Conservation (phyloP, 2,888 invertebrate species). For the Cephus spinipes region DNA sequence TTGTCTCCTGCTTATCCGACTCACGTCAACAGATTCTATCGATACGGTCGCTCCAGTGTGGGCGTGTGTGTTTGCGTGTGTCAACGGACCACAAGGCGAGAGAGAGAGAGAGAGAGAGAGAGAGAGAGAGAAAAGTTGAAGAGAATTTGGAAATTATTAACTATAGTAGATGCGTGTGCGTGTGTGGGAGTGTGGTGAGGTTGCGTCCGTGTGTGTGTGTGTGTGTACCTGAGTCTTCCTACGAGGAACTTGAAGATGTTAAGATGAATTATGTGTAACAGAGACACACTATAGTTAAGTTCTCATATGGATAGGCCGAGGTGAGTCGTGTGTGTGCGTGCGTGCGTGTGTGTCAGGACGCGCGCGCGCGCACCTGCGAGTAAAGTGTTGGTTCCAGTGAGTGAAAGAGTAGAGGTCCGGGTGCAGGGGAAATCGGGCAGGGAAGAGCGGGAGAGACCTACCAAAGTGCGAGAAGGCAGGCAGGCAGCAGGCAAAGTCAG, state of each 20-base stretch:
- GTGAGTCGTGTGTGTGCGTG: no score
- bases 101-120: constrained; percentile 27
- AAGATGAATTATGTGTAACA: no score
- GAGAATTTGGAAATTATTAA: not conserved
- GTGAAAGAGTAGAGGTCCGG: not conserved
- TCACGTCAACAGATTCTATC: no score
- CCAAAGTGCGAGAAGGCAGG: not conserved
- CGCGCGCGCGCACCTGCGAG: no score
- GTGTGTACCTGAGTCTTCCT: no score
- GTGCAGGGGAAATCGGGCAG: not conserved
- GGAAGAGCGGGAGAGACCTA: constrained; percentile 19
- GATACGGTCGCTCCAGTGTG: not conserved
- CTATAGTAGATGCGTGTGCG: not conserved
- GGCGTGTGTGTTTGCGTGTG: constrained; percentile 14
- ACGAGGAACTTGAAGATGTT: no score
- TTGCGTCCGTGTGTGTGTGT: not conserved
- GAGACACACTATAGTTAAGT: no score
- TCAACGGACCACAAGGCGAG: constrained; percentile 16
- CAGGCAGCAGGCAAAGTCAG: not conserved
- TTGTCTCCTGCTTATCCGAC: no score
- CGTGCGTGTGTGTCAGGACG: no score
- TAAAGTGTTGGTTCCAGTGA: no score
- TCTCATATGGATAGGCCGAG: no score
- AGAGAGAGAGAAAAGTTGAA: not conserved
- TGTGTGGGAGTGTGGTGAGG: not conserved